Percentiles rank a stretch among this genome's conserved stretches.
Evolutionary conservation across 2,797 vertebrate genomes (phyloP).

Genomic region (Calcarius lapponicus): DNA sequence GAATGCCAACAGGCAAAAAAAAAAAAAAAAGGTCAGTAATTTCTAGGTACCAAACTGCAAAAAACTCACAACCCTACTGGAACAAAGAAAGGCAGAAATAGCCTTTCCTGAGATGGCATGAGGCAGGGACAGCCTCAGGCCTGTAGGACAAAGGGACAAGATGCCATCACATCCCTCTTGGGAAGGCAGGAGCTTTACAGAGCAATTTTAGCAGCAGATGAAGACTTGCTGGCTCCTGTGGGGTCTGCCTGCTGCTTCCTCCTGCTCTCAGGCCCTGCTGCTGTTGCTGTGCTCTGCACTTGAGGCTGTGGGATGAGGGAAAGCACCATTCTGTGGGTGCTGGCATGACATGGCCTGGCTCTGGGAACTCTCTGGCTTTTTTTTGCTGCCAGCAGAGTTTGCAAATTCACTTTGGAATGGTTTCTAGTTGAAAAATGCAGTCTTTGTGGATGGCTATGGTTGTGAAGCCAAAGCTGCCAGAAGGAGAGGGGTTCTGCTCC

Average conservation of each 20-base stretch:
- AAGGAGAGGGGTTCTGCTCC: neutral
- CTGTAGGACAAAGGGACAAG: neutral
- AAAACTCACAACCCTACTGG: neutral
- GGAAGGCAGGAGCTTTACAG: neutral
- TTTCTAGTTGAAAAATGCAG: neutral
- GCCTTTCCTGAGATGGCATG: neutral
- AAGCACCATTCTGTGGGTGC: fast-evolving
- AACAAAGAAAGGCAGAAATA: neutral
- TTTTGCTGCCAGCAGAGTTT: neutral
- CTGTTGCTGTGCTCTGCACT: neutral
- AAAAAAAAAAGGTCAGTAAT: neutral
- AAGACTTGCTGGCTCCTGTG: neutral
- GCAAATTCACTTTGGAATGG: neutral
- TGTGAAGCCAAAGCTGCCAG: neutral
- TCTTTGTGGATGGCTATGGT: neutral
- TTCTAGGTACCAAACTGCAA: neutral
- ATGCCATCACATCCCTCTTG: neutral
- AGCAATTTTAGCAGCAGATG: fast-evolving
- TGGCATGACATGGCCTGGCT: fast-evolving
- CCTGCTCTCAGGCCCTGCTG: neutral
- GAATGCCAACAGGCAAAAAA: neutral
- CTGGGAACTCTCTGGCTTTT: neutral
- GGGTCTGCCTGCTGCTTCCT: neutral
- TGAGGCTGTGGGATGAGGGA: neutral
- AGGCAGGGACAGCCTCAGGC: neutral